These are phyloP conservation scores for Styela clava DNA, from an alignment of 23 tunicate species.

Conservation along the genomic window DNA sequence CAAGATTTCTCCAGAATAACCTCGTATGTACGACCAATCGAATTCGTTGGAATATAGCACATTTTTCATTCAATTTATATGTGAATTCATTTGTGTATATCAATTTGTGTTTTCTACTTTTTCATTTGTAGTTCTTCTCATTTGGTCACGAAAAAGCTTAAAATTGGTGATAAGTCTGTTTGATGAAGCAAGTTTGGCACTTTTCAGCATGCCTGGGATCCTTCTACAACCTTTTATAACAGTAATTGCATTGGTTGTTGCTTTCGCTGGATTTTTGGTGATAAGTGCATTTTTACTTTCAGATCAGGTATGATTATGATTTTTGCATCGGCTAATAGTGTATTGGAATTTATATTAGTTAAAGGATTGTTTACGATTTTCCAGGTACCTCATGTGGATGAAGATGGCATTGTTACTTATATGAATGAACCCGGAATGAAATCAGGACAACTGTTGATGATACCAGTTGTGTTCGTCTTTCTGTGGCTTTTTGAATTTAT, in stretches of 20 bases:
- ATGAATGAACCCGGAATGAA: neutral
- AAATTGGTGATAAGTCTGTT: conserved; percentile 52
- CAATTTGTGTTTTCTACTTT: no score
- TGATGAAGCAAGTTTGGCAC: conserved; percentile 80
- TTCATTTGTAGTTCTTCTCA: conserved; percentile 33
- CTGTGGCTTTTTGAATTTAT: conserved; percentile 74
- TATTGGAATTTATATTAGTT: no score
- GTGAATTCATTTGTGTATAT: no score
- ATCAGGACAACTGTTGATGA: conserved; percentile 20
- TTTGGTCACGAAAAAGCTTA: conserved; percentile 60
- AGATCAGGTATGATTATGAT: conserved; percentile 4
- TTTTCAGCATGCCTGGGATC: conserved; percentile 57
- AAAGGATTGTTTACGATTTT: no score
- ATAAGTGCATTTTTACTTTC: conserved; percentile 29
- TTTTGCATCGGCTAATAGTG: neutral
- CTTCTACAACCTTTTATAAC: conserved; percentile 68
- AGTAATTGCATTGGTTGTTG: conserved; percentile 19
- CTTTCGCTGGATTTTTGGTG: conserved; percentile 30
- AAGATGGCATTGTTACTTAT: conserved; percentile 43
- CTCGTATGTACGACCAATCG: no score
- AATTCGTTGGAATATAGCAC: no score
- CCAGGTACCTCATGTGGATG: conserved; percentile 41
- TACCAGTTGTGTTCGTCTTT: conserved; percentile 48
- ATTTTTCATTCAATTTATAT: no score
- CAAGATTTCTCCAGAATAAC: no score